A percentile compares a stretch with the other conserved stretches of the same genome.
phyloP scores from a whole-genome alignment of 2,888 invertebrate genomes.

The Drosophila antonietae region DNA sequence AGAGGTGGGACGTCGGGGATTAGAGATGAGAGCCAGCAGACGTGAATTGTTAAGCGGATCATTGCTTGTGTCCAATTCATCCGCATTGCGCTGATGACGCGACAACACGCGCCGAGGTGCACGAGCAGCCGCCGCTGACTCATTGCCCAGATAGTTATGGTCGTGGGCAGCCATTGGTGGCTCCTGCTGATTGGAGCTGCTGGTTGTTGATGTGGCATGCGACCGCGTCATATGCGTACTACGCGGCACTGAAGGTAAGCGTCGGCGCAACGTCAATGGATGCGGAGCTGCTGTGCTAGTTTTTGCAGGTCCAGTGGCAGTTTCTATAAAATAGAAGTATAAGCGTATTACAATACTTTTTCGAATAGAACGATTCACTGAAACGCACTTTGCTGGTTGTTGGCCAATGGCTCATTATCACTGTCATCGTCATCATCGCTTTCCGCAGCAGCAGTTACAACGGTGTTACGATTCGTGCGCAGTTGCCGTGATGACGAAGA shows the following conservation, averaged over 20 bases:
- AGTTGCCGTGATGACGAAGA: conserved; percentile 72
- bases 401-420: conserved; percentile 82
- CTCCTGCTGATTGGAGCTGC: conserved; percentile 40
- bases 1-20: conserved; percentile 78
- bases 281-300: conserved; percentile 62
- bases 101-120: conserved; percentile 82
- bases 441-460: conserved; percentile 64
- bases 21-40: conserved; percentile 60
- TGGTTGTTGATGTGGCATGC: conserved; percentile 81
- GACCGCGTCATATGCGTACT: conserved; percentile 82
- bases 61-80: conserved; percentile 80
- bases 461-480: conserved; percentile 83
- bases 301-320: conserved; percentile 45
- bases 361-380: background rate
- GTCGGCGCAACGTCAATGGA: conserved; percentile 71
- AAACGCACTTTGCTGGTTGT: conserved; percentile 78
- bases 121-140: conserved; percentile 73
- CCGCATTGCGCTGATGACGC: conserved; percentile 84
- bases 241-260: conserved; percentile 54
- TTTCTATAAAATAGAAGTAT: conserved; percentile 39
- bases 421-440: conserved; percentile 81
- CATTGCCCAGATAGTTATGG: conserved; percentile 83
- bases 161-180: conserved; percentile 74
- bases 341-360: background rate
- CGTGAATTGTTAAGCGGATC: conserved; percentile 75